phyloP scores from a whole-genome alignment of 2,113 vertebrate species.

The Salvator merianae region DNA sequence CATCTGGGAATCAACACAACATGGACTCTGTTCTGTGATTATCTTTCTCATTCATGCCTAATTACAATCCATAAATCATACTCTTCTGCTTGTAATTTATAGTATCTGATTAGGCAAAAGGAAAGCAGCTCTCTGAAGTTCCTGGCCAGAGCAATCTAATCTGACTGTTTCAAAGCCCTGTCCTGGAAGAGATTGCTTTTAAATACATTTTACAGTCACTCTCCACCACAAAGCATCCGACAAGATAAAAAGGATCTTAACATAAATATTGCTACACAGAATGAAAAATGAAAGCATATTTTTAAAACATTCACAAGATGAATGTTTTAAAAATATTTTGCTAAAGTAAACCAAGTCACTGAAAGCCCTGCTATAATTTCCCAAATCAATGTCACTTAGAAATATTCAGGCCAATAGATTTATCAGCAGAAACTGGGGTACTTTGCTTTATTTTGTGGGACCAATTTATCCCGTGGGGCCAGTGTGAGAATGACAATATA shows the following conservation, averaged over 20 bases:
- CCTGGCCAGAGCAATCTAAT: slow-evolving; percentile 57
- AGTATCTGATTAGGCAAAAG: slow-evolving; percentile 68
- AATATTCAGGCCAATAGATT: background rate
- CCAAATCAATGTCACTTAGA: background rate
- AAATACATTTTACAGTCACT: background rate
- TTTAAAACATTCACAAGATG: no score
- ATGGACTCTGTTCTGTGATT: slow-evolving; percentile 70
- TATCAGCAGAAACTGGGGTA: background rate
- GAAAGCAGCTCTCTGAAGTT: slow-evolving; percentile 59
- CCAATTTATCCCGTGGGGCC: no score
- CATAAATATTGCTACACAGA: background rate
- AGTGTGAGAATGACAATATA: background rate
- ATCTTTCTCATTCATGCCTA: slow-evolving; percentile 64
- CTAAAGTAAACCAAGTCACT: background rate
- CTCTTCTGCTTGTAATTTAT: slow-evolving; percentile 65
- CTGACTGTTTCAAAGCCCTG: background rate
- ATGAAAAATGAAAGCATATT: no score
- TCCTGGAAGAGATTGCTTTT: slow-evolving; percentile 4
- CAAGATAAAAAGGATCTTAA: background rate
- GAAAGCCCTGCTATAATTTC: background rate
- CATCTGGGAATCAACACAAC: slow-evolving; percentile 69
- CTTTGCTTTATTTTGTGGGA: slow-evolving; percentile 15
- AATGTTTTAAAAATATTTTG: background rate
- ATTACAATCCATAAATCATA: slow-evolving; percentile 73
- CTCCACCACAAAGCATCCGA: background rate